Percentiles rank a stretch among this genome's conserved stretches.
These are phyloP conservation scores for Mamestra configurata DNA, from an alignment of 1,140 invertebrate species.

Conservation along the genomic window DNA sequence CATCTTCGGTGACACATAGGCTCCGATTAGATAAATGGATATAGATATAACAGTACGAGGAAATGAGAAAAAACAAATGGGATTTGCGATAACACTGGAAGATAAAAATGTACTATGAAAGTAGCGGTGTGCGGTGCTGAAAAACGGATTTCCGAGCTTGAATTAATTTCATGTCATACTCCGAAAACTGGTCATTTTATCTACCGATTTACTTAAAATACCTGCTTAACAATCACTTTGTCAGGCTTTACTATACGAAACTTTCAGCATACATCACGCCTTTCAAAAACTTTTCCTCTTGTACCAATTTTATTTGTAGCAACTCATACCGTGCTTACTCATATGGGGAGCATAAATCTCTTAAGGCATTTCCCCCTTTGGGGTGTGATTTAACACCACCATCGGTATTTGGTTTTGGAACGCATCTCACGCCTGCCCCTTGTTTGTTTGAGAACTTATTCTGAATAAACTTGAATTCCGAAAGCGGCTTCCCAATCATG, in stretches of 20 bases:
- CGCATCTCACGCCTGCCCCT: conserved; percentile 21
- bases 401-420: conserved; percentile 32
- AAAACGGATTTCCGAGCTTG: not conserved
- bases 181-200: not conserved
- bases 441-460: conserved; percentile 43
- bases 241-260: conserved; percentile 10
- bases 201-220: not conserved
- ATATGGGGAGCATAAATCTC: conserved; percentile 41
- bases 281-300: conserved; percentile 38
- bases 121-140: not conserved
- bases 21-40: not conserved
- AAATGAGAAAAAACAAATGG: not conserved
- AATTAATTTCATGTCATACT: not conserved
- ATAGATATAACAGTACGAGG: not conserved
- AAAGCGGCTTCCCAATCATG: not conserved
- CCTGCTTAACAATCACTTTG: not conserved
- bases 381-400: conserved; percentile 31
- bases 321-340: conserved; percentile 35
- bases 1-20: not conserved
- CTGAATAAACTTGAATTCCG: conserved; percentile 22
- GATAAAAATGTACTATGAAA: not conserved
- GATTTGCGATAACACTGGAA: not conserved
- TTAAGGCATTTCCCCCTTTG: conserved; percentile 26
- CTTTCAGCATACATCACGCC: conserved; percentile 31
- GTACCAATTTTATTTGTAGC: conserved; percentile 18